A percentile compares a stretch with the other conserved stretches of the same genome.
phyloP scores from a whole-genome alignment of 2,113 vertebrate genomes.

The Oceanites oceanicus region DNA sequence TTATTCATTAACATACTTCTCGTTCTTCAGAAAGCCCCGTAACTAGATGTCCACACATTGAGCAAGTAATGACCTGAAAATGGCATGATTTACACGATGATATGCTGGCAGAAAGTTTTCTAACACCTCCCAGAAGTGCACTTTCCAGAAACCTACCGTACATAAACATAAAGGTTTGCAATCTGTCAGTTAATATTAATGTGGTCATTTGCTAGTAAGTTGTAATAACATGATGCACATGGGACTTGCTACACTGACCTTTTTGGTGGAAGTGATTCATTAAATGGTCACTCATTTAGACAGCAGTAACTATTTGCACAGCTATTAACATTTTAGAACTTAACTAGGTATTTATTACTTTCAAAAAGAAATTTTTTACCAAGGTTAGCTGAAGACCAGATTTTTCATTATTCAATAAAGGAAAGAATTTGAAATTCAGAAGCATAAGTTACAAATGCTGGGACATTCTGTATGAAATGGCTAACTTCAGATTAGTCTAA shows the following conservation, averaged over 20 bases:
- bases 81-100: constrained; percentile 27
- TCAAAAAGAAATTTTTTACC: constrained; percentile 40
- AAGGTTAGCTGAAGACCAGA: constrained; percentile 40
- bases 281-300: constrained; percentile 75
- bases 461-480: neutral
- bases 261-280: constrained; percentile 69
- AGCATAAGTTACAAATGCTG: neutral
- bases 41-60: neutral
- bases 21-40: neutral
- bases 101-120: constrained; percentile 64
- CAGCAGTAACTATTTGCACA: constrained; percentile 62
- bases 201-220: constrained; percentile 68
- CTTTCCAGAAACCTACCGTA: constrained; percentile 70
- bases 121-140: constrained; percentile 68
- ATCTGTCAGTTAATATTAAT: constrained; percentile 79
- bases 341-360: constrained; percentile 69
- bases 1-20: neutral
- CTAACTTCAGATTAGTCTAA: constrained; percentile 2
- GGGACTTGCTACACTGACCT: constrained; percentile 71
- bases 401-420: constrained; percentile 6
- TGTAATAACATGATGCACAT: constrained; percentile 74
- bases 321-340: constrained; percentile 72
- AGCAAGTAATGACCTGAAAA: constrained; percentile 59
- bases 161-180: constrained; percentile 76
- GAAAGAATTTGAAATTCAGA: neutral